A percentile compares a stretch with the other conserved stretches of the same genome.
These are phyloP conservation scores for Aspidoscelis tigris DNA, from an alignment of 2,113 vertebrate species.

Conservation along the genomic window DNA sequence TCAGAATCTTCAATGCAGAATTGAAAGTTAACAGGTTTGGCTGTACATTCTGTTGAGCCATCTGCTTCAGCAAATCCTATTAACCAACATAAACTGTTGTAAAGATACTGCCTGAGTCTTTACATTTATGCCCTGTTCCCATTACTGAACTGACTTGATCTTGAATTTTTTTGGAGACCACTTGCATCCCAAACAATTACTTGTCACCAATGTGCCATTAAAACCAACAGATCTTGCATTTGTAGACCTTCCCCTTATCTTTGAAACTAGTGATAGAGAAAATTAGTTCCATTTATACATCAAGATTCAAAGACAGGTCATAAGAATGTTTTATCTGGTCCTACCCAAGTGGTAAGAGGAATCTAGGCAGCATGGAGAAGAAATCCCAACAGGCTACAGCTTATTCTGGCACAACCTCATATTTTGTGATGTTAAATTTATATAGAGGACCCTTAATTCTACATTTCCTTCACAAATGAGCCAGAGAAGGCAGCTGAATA, in stretches of 20 bases:
- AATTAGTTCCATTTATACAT: not conserved
- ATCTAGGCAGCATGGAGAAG: no score
- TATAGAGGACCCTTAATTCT: not conserved
- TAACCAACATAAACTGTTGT: not conserved
- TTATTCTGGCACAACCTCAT: no score
- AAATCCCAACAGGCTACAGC: no score
- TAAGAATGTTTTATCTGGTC: no score
- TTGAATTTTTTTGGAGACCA: not conserved
- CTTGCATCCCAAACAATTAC: not conserved
- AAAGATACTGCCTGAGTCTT: not conserved
- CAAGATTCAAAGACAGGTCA: not conserved
- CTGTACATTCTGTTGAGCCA: constrained; percentile 85
- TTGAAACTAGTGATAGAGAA: not conserved
- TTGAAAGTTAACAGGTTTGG: constrained; percentile 93
- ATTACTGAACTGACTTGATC: not conserved
- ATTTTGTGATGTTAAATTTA: not conserved
- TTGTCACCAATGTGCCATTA: not conserved
- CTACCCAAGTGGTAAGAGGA: no score
- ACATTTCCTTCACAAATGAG: no score
- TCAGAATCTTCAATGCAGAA: constrained; percentile 80
- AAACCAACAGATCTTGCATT: not conserved
- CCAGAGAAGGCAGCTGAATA: no score
- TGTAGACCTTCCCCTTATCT: not conserved
- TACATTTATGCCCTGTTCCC: not conserved
- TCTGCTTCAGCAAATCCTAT: constrained; percentile 89